phyloP scores from a whole-genome alignment of 2,797 vertebrate species.

The Cuniculus paca region DNA sequence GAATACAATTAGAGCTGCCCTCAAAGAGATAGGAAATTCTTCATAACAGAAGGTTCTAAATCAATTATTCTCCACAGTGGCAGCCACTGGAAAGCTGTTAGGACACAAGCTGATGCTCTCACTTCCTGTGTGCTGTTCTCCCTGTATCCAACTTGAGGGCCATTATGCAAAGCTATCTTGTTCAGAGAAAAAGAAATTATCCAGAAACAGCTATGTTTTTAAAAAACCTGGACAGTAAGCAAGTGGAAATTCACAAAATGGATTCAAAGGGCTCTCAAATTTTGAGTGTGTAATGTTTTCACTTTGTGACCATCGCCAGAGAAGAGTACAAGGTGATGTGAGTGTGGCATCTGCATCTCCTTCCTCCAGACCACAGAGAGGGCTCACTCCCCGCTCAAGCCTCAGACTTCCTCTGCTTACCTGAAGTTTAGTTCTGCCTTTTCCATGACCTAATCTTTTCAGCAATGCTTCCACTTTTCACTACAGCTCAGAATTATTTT shows the following conservation, averaged over 20 bases:
- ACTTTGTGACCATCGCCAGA: neutral
- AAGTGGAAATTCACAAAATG: neutral
- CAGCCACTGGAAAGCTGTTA: neutral
- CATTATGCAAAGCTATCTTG: neutral
- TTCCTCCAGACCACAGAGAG: neutral
- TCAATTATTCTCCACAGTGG: neutral
- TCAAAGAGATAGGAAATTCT: neutral
- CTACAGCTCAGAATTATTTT: slow-evolving; percentile 3
- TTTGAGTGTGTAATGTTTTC: neutral
- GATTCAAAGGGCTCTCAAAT: neutral
- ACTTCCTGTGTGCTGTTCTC: neutral
- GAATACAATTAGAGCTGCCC: neutral
- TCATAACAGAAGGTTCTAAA: neutral
- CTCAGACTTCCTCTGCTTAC: neutral
- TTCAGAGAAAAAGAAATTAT: neutral
- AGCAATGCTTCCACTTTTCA: neutral
- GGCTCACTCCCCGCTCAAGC: neutral
- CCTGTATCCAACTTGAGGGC: neutral
- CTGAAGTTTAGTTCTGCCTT: neutral
- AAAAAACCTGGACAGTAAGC: neutral
- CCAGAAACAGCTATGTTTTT: neutral
- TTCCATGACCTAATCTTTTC: neutral
- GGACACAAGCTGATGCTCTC: neutral
- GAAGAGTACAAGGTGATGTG: neutral
- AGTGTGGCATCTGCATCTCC: too few relatives aligned